Base-by-base conservation (phyloP, 2,888 invertebrate genomes). In the Cabera pusaria region DNA sequence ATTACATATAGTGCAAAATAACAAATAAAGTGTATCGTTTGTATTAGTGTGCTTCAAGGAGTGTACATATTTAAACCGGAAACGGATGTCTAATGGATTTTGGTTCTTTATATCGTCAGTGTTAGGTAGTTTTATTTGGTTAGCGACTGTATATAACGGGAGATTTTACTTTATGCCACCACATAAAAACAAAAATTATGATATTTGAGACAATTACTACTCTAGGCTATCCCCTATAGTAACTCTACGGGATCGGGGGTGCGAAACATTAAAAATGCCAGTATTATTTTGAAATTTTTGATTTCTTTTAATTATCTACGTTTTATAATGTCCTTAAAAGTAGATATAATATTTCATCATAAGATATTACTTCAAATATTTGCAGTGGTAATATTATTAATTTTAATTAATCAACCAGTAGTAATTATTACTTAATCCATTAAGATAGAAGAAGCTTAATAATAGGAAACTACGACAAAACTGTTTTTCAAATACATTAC, bases 271-370 rank as follows among this genome's bases (percentile, higher is more conserved):
- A 85, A 90, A 90, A 90, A 87, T 87, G 85, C 86, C 78, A 83
- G 71, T 77, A 34, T 49, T 84, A 80, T 86, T 86, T 90, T 88
- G 76, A 88, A 87, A 82, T 80, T 88, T 90, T 89, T 84, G 87
- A 87, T 88, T 88, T 86, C 88, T 89, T 89, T 90, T 89, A 88
- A 88, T 90, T 90, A 89, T 89, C 90, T 90, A 90, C 89, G 89
- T 82, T 89, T 88, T 85, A 89, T 90, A 89, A 89, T 90, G 89
- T 89, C 84, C 89, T 90, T 89, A 89, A 80, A 53, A 88, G 88
- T 90, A 90, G 87, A 90, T 89, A 89, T 88, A 88, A 53, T 88
- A 88, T 88, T 82, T 86, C 83, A 88, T 88, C 87, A 89, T 89
- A 89, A 89, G 89, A 88, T 90, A 89, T 88, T 80, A 89, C 87